phyloP scores from a whole-genome alignment of 1,140 invertebrate genomes.

The Tachypleus tridentatus region DNA sequence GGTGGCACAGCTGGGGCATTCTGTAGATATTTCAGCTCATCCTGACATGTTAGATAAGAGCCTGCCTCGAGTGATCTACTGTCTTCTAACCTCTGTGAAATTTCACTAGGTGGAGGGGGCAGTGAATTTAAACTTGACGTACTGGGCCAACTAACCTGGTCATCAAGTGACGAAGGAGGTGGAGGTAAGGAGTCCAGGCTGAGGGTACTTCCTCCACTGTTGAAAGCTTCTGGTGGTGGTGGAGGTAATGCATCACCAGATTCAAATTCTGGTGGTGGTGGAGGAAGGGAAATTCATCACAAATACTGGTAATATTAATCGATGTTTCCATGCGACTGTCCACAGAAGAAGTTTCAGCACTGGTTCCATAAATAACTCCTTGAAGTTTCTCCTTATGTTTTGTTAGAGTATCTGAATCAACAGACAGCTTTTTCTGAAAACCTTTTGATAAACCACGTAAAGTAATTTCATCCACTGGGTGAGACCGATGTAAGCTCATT shows the following conservation, averaged over 20 bases:
- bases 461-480: constrained; percentile 28
- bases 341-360: too few species aligned
- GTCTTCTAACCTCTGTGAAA: too few species aligned
- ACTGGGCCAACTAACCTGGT: constrained; percentile 21
- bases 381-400: not conserved
- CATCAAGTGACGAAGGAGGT: constrained; percentile 28
- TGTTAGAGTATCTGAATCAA: constrained; percentile 5
- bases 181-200: constrained; percentile 32
- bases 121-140: constrained; percentile 27
- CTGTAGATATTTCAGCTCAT: too few species aligned
- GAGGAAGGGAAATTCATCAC: constrained; percentile 30
- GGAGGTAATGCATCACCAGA: constrained; percentile 40
- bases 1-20: too few species aligned
- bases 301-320: constrained; percentile 15
- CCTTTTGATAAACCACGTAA: constrained; percentile 30
- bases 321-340: not conserved
- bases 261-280: constrained; percentile 27
- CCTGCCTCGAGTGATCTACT: too few species aligned
- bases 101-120: constrained; percentile 39
- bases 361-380: too few species aligned
- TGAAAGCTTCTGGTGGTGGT: constrained; percentile 37
- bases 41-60: too few species aligned
- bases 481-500: constrained; percentile 28
- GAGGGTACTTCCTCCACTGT: constrained; percentile 24
- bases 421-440: constrained; percentile 34